Evolutionary conservation across 1,140 invertebrate genomes (phyloP), one percentile per base, ranked within the genome.

Genomic region (Rhyzopertha dominica): DNA sequence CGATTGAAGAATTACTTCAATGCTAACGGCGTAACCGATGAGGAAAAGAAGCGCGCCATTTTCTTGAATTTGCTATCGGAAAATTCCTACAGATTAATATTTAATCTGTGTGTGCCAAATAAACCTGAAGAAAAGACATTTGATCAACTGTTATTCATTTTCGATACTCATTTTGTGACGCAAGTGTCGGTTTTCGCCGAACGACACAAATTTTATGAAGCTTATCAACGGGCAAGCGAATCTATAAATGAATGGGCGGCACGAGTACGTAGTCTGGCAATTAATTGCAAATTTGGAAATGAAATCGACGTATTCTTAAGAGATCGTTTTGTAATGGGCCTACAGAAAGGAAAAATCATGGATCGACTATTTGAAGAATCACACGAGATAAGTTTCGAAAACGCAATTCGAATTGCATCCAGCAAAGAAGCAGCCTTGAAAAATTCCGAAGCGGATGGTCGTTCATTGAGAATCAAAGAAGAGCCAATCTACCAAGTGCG

Each of bases 341-440:
- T 47, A 31, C 39, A 30, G 19, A 17, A 12, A 5, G 37, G 23
- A 5, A 7, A 12, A 7, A 19, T 47, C 9, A 25, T 41, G 10
- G 32, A 41, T 16, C 13, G 38, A 26, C 5, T 47, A 22, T 47
- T 30, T 22, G 45, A 20, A 18, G 45, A 47, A 40, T n/a, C n/a
- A n/a, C n/a, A n/a, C n/a, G n/a, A n/a, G n/a, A n/a, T n/a, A n/a
- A n/a, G n/a, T n/a, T n/a, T n/a, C n/a, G n/a, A n/a, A n/a, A n/a
- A n/a, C n/a, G n/a, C n/a, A n/a, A n/a, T n/a, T n/a, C n/a, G n/a
- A n/a, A n/a, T n/a, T n/a, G n/a, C n/a, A n/a, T n/a, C n/a, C n/a
- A n/a, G n/a, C n/a, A n/a, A n/a, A n/a, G n/a, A n/a, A n/a, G n/a
- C n/a, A n/a, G n/a, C n/a, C n/a, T n/a, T n/a, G n/a, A n/a, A n/a